Conservation (phyloP, 2,888 invertebrate species). For the Candidula unifasciata region DNA sequence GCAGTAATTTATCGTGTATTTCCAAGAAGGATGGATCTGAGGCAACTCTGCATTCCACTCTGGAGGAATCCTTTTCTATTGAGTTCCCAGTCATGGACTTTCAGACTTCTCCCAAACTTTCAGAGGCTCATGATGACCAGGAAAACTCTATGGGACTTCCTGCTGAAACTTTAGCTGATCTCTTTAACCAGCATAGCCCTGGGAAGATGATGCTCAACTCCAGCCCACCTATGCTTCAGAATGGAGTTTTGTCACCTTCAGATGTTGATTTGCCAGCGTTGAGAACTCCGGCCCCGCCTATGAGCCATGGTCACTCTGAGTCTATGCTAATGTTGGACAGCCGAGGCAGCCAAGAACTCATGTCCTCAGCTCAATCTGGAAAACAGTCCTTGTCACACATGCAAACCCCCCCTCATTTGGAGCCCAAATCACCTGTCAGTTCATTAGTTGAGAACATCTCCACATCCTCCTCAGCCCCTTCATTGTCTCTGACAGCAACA, state of each 20-base stretch:
- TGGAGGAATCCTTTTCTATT: slow-evolving; percentile 50
- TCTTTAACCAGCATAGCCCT: slow-evolving; percentile 50
- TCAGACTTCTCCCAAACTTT: slow-evolving; percentile 47
- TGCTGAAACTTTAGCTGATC: slow-evolving; percentile 44
- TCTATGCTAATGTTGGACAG: slow-evolving; percentile 38
- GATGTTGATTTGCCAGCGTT: slow-evolving; percentile 51
- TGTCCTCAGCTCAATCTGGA: neutral
- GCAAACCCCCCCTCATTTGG: slow-evolving; percentile 32
- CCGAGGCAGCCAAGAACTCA: slow-evolving; percentile 19
- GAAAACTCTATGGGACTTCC: slow-evolving; percentile 46
- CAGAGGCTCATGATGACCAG: slow-evolving; percentile 46
- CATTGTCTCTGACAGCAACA: slow-evolving; percentile 23
- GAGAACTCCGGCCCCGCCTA: slow-evolving; percentile 46
- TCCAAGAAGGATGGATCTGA: slow-evolving; percentile 37
- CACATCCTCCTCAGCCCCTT: slow-evolving; percentile 29
- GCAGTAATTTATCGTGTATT: slow-evolving; percentile 1
- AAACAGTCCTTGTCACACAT: slow-evolving; percentile 25
- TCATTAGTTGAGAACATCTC: slow-evolving; percentile 12
- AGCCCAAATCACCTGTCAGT: slow-evolving; percentile 38
- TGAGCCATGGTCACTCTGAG: slow-evolving; percentile 32
- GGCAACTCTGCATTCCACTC: slow-evolving; percentile 14
- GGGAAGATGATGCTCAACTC: slow-evolving; percentile 47
- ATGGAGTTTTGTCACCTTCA: slow-evolving; percentile 48
- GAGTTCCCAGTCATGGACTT: slow-evolving; percentile 50
- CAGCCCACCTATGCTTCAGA: slow-evolving; percentile 44